A percentile compares a stretch with the other conserved stretches of the same genome.
These are phyloP conservation scores for Ridgeia piscesae DNA, from an alignment of 1,140 invertebrate genomes.

Conservation along the genomic window DNA sequence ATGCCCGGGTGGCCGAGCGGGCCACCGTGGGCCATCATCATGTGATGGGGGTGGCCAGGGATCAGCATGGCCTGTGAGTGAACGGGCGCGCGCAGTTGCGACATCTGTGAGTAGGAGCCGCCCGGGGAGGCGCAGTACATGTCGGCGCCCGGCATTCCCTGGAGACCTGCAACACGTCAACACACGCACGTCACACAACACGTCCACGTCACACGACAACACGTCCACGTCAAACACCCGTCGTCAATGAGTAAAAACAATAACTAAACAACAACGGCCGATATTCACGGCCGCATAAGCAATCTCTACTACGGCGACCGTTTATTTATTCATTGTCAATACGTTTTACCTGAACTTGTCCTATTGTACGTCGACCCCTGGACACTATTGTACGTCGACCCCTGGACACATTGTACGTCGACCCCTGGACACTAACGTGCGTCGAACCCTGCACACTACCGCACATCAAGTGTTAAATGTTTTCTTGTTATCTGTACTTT, in stretches of 20 bases:
- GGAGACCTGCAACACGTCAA: constrained; percentile 47
- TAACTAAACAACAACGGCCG: not conserved
- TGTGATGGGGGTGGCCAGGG: constrained; percentile 59
- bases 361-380: no score
- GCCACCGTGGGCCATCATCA: constrained; percentile 60
- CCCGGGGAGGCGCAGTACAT: constrained; percentile 56
- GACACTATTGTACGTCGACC: no score
- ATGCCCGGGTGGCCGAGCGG: constrained; percentile 31
- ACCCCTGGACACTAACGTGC: no score
- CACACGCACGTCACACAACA: no score
- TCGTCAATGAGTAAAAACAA: not conserved
- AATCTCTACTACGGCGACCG: not conserved
- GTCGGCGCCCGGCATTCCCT: constrained; percentile 55
- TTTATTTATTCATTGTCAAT: not conserved
- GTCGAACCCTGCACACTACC: no score
- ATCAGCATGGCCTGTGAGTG: constrained; percentile 62
- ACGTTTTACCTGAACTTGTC: no score
- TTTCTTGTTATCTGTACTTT: not conserved
- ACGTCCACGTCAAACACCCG: no score
- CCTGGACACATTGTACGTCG: no score
- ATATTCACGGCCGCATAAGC: not conserved
- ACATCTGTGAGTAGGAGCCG: constrained; percentile 58
- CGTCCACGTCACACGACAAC: no score
- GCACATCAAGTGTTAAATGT: no score
- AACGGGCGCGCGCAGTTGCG: constrained; percentile 59